phyloP scores from a whole-genome alignment of 53 echinoderm and acorn worm species.

The Patiria pectinifera region DNA sequence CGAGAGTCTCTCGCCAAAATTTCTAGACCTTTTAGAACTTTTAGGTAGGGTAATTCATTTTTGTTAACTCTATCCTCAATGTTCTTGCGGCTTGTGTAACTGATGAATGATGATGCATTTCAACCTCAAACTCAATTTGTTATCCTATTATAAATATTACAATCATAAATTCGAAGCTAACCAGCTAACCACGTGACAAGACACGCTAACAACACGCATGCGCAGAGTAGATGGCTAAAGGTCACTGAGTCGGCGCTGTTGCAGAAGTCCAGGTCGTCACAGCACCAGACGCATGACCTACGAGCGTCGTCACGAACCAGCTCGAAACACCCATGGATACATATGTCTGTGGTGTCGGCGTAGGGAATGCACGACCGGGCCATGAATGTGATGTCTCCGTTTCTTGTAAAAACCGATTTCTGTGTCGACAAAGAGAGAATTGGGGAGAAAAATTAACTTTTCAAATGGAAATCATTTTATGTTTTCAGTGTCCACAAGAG shows the following conservation, averaged over 20 bases:
- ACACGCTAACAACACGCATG: conserved; percentile 4
- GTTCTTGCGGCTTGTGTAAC: too few species aligned
- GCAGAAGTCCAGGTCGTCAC: conserved; percentile 7
- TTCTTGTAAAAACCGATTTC: not conserved
- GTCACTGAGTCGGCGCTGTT: conserved; percentile 18
- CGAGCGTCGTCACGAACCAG: not conserved
- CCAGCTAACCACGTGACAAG: not conserved
- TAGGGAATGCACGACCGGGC: not conserved
- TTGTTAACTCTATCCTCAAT: too few species aligned
- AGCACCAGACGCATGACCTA: conserved; percentile 16
- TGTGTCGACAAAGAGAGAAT: not conserved
- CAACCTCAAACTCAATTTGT: too few species aligned
- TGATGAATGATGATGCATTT: too few species aligned
- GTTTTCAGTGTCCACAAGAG: too few species aligned
- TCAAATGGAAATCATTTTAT: too few species aligned
- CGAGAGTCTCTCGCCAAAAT: too few species aligned
- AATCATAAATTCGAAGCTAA: too few species aligned
- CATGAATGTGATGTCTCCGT: not conserved
- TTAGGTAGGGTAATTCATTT: too few species aligned
- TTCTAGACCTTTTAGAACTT: too few species aligned
- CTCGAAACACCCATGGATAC: conserved; percentile 21
- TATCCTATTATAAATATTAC: too few species aligned
- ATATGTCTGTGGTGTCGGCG: not conserved
- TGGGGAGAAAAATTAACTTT: not conserved
- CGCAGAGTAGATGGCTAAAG: not conserved